phyloP scores from a whole-genome alignment of 1,140 invertebrate genomes.

The Leucophenga varia region DNA sequence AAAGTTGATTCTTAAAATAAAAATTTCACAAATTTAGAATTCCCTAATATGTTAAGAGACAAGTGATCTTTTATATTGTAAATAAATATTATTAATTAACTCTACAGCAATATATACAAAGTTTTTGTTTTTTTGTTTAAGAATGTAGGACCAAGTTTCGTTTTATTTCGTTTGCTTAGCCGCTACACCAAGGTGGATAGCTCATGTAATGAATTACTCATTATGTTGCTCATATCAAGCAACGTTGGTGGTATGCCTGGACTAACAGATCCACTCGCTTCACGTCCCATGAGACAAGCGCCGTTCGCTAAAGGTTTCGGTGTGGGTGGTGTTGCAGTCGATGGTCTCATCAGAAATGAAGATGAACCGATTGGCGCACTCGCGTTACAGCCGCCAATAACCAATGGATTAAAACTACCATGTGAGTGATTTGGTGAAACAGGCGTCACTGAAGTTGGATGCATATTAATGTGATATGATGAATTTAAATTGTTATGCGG shows the following conservation, averaged over 20 bases:
- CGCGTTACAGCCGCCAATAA: slow-evolving; percentile 15
- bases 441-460: slow-evolving; percentile 49
- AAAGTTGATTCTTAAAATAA: no score
- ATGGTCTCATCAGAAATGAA: slow-evolving; percentile 53
- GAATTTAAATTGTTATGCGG: slow-evolving; percentile 21
- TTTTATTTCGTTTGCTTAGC: no score
- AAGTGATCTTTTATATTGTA: no score
- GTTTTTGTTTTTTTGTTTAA: no score
- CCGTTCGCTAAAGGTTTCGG: slow-evolving; percentile 41
- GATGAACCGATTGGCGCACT: slow-evolving; percentile 35
- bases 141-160: no score
- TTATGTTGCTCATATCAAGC: slow-evolving; percentile 68
- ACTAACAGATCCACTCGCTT: slow-evolving; percentile 65
- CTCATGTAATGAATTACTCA: slow-evolving; percentile 67
- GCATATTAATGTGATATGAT: slow-evolving; percentile 18
- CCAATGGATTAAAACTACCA: slow-evolving; percentile 51
- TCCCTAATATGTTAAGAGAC: no score
- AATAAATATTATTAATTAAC: no score
- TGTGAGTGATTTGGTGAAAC: slow-evolving; percentile 55
- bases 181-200: slow-evolving; percentile 67
- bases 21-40: no score
- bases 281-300: slow-evolving; percentile 48
- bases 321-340: slow-evolving; percentile 59
- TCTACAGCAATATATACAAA: no score
- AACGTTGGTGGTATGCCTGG: slow-evolving; percentile 65